Evolutionary conservation across 2,888 invertebrate species (phyloP).

Genomic region (Craniophora ligustri): DNA sequence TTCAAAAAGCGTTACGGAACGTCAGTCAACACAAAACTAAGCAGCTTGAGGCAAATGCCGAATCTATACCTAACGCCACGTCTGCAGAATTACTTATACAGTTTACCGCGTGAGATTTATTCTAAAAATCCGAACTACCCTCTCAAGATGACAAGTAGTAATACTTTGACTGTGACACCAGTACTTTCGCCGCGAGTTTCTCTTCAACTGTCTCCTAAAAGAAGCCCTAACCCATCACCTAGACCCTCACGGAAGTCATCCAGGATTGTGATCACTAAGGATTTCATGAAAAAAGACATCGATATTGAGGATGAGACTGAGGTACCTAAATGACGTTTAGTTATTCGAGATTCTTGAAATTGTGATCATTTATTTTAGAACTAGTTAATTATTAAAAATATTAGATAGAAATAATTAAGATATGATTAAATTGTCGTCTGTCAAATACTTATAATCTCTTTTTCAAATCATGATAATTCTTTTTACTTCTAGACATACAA

Average conservation of each 20-base stretch:
- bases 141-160: constrained; percentile 31
- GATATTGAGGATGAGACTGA: constrained; percentile 69
- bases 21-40: constrained; percentile 34
- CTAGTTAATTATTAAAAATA: too few species aligned
- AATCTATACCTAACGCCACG: constrained; percentile 46
- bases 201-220: constrained; percentile 36
- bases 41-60: constrained; percentile 49
- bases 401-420: too few species aligned
- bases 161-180: constrained; percentile 43
- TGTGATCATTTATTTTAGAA: too few species aligned
- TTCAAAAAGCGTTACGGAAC: constrained; percentile 17
- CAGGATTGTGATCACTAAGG: constrained; percentile 63
- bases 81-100: constrained; percentile 49
- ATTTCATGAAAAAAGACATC: constrained; percentile 73
- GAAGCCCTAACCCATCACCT: constrained; percentile 50
- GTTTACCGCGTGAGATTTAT: constrained; percentile 45
- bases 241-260: constrained; percentile 50
- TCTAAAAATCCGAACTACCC: constrained; percentile 45
- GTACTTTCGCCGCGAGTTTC: constrained; percentile 50
- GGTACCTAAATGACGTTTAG: too few species aligned
- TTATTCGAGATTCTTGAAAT: too few species aligned
- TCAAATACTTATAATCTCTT: too few species aligned
- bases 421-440: too few species aligned
- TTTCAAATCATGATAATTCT: too few species aligned
- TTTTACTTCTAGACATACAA: too few species aligned